phyloP scores from a whole-genome alignment of 2,888 invertebrate genomes.

The Merodon equestris region DNA sequence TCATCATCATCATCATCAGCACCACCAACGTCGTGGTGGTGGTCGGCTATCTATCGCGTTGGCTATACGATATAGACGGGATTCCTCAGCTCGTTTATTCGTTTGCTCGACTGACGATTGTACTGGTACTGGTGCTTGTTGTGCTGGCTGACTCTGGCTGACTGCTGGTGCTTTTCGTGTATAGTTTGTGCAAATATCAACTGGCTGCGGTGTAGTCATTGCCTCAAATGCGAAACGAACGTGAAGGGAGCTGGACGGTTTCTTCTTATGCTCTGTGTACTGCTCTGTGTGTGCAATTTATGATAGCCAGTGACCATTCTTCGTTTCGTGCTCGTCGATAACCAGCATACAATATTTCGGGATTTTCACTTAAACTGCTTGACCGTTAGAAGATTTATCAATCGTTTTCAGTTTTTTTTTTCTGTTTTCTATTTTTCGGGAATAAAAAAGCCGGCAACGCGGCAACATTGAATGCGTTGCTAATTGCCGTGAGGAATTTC shows the following conservation, averaged over 20 bases:
- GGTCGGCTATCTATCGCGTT: constrained; percentile 2
- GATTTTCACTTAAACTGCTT: constrained; percentile 45
- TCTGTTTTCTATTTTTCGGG: constrained; percentile 1
- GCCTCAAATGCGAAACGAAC: constrained; percentile 67
- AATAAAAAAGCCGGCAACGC: constrained; percentile 2
- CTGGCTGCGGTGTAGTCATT: constrained; percentile 62
- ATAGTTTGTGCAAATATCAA: constrained; percentile 66
- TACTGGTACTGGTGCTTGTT: no score
- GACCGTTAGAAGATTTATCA: constrained; percentile 40
- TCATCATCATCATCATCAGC: background rate
- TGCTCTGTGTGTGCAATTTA: constrained; percentile 55
- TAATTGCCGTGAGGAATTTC: constrained; percentile 36
- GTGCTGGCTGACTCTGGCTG: no score
- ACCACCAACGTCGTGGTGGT: background rate
- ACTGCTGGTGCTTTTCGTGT: background rate
- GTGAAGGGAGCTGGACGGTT: constrained; percentile 67
- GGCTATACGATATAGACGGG: no score
- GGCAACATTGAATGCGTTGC: constrained; percentile 16
- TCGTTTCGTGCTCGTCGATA: background rate
- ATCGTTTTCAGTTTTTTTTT: background rate
- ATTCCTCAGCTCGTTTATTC: no score
- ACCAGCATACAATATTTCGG: constrained; percentile 28
- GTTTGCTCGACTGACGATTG: no score
- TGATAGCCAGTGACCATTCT: constrained; percentile 54
- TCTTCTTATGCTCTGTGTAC: constrained; percentile 63